Base-by-base conservation (phyloP, 2,888 invertebrate species). In the Rhodophaea formosa region DNA sequence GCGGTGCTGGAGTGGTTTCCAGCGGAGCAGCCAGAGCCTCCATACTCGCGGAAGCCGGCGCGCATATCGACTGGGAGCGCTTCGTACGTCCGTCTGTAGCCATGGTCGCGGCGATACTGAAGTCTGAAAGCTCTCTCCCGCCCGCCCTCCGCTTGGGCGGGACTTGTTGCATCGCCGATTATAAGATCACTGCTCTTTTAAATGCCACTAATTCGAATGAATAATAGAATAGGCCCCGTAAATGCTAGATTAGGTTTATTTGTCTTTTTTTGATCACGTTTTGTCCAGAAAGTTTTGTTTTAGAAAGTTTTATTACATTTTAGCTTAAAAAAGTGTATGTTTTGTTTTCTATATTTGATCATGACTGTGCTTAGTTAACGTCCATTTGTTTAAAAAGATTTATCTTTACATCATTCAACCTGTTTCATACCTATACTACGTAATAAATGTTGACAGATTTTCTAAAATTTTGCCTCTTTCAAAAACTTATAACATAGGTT, bases 31-130 rank as follows among this genome's bases (percentile, higher is more conserved):
- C 92, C 56, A 93, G 84, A 45, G 92, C 92, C 77, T 95, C 95
- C 94, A 95, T 94, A 79, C 94, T 94, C 79, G 91, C 89, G 75
- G 94, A 93, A 71, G 94, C 93, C 68, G 93, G 94, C 74, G 95
- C 93, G 86, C 95, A 95, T 82, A 95, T 95, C 75, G 95, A 95
- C 74, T 95, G 95, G 76, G 95, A 95, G 72, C 95, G 94, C 73
- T 94, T 95, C 77, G 93, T 92, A 68, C 93, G 93, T 84, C 93
- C 92, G 81, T 93, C 93, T 85, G 93, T 93, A 68, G 93, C 92
- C 93, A 93, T 93, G 78, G 78, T 92, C 89, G 91, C 88, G 87
- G 78, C 85, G 86, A 70, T 86, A 91, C 90, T 89, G 86, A 88
- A 87, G 66, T 66, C 59, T 53, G 47, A 62, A 58, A 61, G 23